phyloP scores from a whole-genome alignment of 2,888 invertebrate species.

The Dryomyza anilis region DNA sequence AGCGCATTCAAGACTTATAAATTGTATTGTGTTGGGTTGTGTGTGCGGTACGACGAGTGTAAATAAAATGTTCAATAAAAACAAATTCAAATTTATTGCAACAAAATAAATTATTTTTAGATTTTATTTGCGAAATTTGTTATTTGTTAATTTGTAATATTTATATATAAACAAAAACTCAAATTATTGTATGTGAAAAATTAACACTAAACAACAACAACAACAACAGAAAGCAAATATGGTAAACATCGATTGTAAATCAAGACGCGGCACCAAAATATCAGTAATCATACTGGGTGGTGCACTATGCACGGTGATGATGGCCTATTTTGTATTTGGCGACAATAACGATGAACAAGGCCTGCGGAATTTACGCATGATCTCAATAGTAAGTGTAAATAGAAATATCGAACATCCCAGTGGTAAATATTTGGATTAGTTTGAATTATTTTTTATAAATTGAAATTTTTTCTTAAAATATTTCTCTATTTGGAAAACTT shows the following conservation, averaged over 20 bases:
- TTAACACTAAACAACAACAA: not conserved
- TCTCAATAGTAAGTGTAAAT: constrained; percentile 58
- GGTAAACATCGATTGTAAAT: constrained; percentile 51
- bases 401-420: no score
- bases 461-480: no score
- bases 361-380: constrained; percentile 56
- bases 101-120: constrained; percentile 14
- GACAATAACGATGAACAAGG: constrained; percentile 57
- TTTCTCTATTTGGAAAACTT: no score
- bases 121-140: not conserved
- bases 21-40: no score
- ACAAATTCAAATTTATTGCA: not conserved
- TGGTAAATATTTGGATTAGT: no score
- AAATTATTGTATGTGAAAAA: not conserved
- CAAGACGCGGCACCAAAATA: constrained; percentile 55
- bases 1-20: not conserved
- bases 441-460: no score
- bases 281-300: constrained; percentile 56
- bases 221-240: constrained; percentile 33
- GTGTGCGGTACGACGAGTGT: not conserved
- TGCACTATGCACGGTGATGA: constrained; percentile 53
- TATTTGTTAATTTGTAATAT: not conserved
- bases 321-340: constrained; percentile 59
- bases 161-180: not conserved
- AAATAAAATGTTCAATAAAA: not conserved